A percentile compares a stretch with the other conserved stretches of the same genome.
These are phyloP conservation scores for Pyralis farinalis DNA, from an alignment of 2,888 invertebrate genomes.

Conservation along the genomic window DNA sequence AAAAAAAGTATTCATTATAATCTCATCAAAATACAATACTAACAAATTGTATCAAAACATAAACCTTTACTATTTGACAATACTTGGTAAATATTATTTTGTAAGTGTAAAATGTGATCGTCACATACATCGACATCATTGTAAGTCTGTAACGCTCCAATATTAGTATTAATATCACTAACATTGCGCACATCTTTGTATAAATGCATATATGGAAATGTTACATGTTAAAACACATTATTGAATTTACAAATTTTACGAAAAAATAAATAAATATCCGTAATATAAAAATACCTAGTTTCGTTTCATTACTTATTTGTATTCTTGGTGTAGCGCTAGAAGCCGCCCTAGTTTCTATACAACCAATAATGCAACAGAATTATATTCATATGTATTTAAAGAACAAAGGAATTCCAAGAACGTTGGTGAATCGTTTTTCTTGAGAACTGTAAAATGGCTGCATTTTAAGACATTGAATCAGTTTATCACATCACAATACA, in stretches of 20 bases:
- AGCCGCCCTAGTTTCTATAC: background rate
- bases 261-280: slow-evolving; percentile 82
- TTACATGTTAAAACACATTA: slow-evolving; percentile 82
- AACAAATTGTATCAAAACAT: slow-evolving; percentile 25
- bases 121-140: slow-evolving; percentile 53
- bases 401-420: background rate
- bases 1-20: slow-evolving; percentile 60
- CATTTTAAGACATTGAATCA: background rate
- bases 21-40: slow-evolving; percentile 46
- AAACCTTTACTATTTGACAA: slow-evolving; percentile 69
- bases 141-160: slow-evolving; percentile 75
- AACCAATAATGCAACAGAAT: background rate
- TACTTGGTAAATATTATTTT: slow-evolving; percentile 78
- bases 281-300: slow-evolving; percentile 77
- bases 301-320: slow-evolving; percentile 53
- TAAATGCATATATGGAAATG: slow-evolving; percentile 82
- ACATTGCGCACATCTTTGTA: slow-evolving; percentile 81
- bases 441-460: background rate
- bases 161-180: slow-evolving; percentile 76
- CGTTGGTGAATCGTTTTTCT: background rate
- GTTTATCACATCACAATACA: background rate
- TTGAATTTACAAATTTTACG: slow-evolving; percentile 82
- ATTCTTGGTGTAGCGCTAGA: slow-evolving; percentile 15
- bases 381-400: background rate
- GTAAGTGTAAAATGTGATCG: slow-evolving; percentile 72